Base-by-base conservation (phyloP, 2,888 invertebrate genomes). In the Cryptocephalus moraei region DNA sequence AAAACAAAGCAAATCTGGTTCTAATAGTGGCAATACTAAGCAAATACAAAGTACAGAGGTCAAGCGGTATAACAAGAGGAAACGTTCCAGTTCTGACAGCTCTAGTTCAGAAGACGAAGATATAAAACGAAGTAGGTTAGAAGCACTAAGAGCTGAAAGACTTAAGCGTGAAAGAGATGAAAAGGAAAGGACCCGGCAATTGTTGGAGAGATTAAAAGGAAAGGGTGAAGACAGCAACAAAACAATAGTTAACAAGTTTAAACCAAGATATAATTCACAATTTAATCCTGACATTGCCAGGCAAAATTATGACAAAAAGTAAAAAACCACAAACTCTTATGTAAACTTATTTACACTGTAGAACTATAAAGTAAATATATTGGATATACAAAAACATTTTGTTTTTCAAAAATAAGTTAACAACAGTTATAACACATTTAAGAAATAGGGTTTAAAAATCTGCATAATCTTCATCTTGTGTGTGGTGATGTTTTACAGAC, bases 211-310 rank as follows among this genome's bases (percentile, higher is more conserved):
- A 64, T 65, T 86, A 2, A 74, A 78, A 56, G 80, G 80, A n/a
- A 75, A 75, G 43, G 59, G 68, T 39, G 51, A 54, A 47, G 47
- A 59, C 49, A 48, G 60, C 14, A 45, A 49, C 33, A 32, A 33
- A 11, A 47, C 32, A 41, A 39, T 67, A 42, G 60, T 58, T 52
- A 69, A 41, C 8, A 39, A n/a, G 22, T 52, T 52, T 12, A 52
- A 46, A 43, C 53, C 80, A 55, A 89, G 87, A 71, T 97, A 97
- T 66, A 94, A 94, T 73, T 93, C 93, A 2, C 95, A 96, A 68
- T 97, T 93, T 69, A 96, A 95, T 75, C 97, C 97, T 12, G 82
- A 88, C 68, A 67, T 90, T 44, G 91, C 91, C 10, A 81, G 86
- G 61, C 91, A 91, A 72, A 91, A 91, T 73, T 79, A 52, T 36